These are phyloP conservation scores for Caenorhabditis virilis DNA, from an alignment of 2,888 invertebrate genomes.

Conservation along the genomic window DNA sequence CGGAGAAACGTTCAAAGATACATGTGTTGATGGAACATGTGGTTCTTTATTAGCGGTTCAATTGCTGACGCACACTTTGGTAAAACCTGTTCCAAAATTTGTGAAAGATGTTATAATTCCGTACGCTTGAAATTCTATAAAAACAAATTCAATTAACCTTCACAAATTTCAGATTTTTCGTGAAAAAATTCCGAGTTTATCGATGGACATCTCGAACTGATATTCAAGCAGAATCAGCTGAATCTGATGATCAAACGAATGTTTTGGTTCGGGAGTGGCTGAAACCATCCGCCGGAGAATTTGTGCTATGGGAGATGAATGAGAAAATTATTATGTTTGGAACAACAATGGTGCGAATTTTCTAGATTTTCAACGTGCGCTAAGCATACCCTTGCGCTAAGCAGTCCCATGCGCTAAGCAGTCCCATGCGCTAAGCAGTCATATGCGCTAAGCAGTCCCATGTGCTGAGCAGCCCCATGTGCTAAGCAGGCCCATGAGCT, in stretches of 20 bases:
- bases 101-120: constrained; percentile 69
- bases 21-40: constrained; percentile 69
- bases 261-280: constrained; percentile 68
- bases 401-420: too few relatives aligned
- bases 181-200: constrained; percentile 28
- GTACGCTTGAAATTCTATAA: constrained; percentile 14
- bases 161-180: constrained; percentile 22
- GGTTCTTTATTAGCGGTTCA: constrained; percentile 72
- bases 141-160: too few relatives aligned
- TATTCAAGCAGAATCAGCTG: constrained; percentile 9
- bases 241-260: constrained; percentile 39
- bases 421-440: too few relatives aligned
- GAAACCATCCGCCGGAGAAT: constrained; percentile 70
- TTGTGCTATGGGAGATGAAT: constrained; percentile 71
- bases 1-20: constrained; percentile 69
- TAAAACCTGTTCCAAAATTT: constrained; percentile 72
- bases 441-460: too few relatives aligned
- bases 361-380: too few relatives aligned
- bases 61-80: constrained; percentile 71
- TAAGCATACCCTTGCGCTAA: too few relatives aligned
- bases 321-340: constrained; percentile 72
- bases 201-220: constrained; percentile 28
- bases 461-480: too few relatives aligned
- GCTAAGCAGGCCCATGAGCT: too few relatives aligned
- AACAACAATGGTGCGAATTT: constrained; percentile 57